A percentile compares a stretch with the other conserved stretches of the same genome.
Conservation (phyloP, 2,888 invertebrate genomes). For the Caenorhabditis sp. region DNA sequence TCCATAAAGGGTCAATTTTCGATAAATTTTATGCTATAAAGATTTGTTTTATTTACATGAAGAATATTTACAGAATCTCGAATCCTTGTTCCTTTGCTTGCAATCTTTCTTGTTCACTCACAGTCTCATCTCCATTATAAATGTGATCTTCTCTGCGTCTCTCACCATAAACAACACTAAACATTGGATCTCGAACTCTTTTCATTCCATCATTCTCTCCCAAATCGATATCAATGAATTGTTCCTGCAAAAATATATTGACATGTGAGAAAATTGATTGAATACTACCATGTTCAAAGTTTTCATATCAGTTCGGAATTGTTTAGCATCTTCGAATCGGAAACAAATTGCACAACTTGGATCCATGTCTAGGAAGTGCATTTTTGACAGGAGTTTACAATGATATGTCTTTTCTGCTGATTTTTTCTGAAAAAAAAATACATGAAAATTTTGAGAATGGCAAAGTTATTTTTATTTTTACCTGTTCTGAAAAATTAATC, state of each 20-base stretch:
- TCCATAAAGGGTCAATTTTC: too few relatives aligned
- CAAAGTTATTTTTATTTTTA: too few relatives aligned
- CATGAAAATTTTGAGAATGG: background rate
- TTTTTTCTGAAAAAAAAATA: conserved; percentile 26
- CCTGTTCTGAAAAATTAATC: too few relatives aligned
- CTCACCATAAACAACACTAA: conserved; percentile 47
- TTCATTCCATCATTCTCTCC: conserved; percentile 48
- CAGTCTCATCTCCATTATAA: conserved; percentile 5
- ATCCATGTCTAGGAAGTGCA: conserved; percentile 51
- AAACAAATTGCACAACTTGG: conserved; percentile 66
- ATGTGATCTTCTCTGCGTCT: conserved; percentile 11
- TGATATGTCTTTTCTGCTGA: conserved; percentile 43
- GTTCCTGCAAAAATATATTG: conserved; percentile 48
- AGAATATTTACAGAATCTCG: conserved; percentile 32
- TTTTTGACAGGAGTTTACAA: conserved; percentile 51
- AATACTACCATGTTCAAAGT: conserved; percentile 36
- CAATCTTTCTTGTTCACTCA: conserved; percentile 22
- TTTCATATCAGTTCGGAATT: conserved; percentile 38
- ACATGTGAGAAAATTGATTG: background rate
- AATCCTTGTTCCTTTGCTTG: conserved; percentile 46
- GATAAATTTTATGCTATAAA: background rate
- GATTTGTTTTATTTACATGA: background rate
- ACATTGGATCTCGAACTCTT: conserved; percentile 47
- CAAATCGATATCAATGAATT: conserved; percentile 54
- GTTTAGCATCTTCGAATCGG: conserved; percentile 18